phyloP scores from a whole-genome alignment of 2,888 invertebrate genomes.

The Julus scanicus region DNA sequence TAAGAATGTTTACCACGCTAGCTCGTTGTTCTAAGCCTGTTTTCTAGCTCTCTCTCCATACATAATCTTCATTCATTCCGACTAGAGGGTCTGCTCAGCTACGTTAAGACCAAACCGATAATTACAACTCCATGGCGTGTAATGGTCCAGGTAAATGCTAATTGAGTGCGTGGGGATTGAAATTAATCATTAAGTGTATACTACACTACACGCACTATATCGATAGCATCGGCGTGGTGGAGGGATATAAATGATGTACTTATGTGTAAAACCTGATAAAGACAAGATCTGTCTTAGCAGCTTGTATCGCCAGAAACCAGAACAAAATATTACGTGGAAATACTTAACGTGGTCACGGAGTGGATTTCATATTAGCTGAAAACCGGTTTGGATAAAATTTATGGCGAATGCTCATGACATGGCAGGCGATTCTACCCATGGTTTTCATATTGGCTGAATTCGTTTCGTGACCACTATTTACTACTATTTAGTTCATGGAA shows the following conservation, averaged over 20 bases:
- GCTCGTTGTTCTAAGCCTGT: background rate
- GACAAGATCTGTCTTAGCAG: background rate
- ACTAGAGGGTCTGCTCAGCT: background rate
- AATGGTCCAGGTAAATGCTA: constrained; percentile 25
- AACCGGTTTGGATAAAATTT: too few relatives aligned
- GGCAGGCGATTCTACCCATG: too few relatives aligned
- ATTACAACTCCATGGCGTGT: background rate
- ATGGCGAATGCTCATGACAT: too few relatives aligned
- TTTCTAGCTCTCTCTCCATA: background rate
- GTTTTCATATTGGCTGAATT: too few relatives aligned
- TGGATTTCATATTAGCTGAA: too few relatives aligned
- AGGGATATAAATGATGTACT: background rate
- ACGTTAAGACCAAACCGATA: background rate
- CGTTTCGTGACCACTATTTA: too few relatives aligned
- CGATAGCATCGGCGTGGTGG: background rate
- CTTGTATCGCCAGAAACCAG: background rate
- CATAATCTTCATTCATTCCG: background rate
- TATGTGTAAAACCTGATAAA: background rate
- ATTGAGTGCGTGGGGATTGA: constrained; percentile 20
- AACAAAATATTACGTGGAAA: too few relatives aligned
- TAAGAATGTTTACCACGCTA: constrained; percentile 42
- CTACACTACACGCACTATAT: background rate
- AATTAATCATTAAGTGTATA: background rate
- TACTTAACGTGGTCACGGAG: too few relatives aligned
- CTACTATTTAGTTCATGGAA: too few relatives aligned